These are phyloP conservation scores for Anhinga anhinga DNA, from an alignment of 2,113 vertebrate genomes.

Conservation along the genomic window DNA sequence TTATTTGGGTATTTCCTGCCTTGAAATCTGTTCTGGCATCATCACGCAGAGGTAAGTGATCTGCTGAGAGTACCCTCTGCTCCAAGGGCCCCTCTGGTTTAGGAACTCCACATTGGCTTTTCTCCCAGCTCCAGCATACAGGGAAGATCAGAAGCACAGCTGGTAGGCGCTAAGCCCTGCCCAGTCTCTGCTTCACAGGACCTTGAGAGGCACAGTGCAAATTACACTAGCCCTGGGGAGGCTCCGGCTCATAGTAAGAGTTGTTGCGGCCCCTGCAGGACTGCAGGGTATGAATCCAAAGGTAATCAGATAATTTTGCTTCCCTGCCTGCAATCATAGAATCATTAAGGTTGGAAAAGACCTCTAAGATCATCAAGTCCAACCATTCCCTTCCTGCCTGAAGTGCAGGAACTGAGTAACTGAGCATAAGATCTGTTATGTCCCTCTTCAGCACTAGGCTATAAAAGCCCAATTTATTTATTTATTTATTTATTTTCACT, in stretches of 20 bases:
- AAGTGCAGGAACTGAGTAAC: neutral
- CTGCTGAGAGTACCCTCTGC: neutral
- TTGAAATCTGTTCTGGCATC: neutral
- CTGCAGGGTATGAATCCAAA: neutral
- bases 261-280: neutral
- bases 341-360: no score
- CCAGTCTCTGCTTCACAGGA: neutral
- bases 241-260: neutral
- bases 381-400: neutral
- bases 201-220: neutral
- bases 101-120: neutral
- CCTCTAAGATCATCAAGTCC: no score
- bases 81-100: neutral
- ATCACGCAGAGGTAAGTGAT: neutral
- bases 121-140: neutral
- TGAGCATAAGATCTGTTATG: neutral
- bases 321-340: neutral
- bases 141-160: neutral
- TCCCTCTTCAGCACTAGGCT: neutral
- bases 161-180: fast-evolving
- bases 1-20: neutral
- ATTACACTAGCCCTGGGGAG: neutral
- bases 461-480: neutral
- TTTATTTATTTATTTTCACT: neutral
- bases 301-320: neutral